These are phyloP conservation scores for Myanophis thanlyinensis DNA, from an alignment of 2,113 vertebrate species.

Conservation along the genomic window DNA sequence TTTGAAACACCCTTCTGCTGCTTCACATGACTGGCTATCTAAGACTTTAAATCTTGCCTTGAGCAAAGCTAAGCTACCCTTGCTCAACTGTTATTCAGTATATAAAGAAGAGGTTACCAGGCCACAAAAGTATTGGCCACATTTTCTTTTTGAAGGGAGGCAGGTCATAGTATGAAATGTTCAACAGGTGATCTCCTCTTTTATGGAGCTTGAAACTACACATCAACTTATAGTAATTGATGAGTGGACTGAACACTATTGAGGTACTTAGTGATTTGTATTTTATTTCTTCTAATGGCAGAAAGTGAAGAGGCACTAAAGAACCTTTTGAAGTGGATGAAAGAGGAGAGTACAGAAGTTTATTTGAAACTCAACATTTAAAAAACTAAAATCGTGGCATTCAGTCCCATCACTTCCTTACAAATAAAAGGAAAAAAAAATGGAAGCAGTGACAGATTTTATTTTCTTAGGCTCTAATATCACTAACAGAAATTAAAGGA, in stretches of 20 bases:
- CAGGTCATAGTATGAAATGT: not conserved
- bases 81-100: slow-evolving; percentile 41
- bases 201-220: not conserved
- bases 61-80: slow-evolving; percentile 57
- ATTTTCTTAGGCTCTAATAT: not conserved
- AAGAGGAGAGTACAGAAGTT: not conserved
- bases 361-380: not conserved
- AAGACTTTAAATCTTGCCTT: slow-evolving; percentile 43
- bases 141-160: not conserved
- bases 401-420: not conserved
- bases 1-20: slow-evolving; percentile 57
- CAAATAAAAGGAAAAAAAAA: not conserved
- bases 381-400: not conserved
- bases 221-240: not conserved
- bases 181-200: not conserved
- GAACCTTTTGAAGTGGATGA: not conserved
- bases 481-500: not conserved
- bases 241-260: not conserved
- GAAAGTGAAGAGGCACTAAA: not conserved
- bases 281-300: not conserved
- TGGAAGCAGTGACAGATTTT: not conserved
- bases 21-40: slow-evolving; percentile 58
- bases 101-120: slow-evolving; percentile 31
- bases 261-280: not conserved
- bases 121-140: not conserved